A percentile compares a stretch with the other conserved stretches of the same genome.
Conservation (phyloP, 2,797 vertebrate species). For the Rhinichthys osculus region DNA sequence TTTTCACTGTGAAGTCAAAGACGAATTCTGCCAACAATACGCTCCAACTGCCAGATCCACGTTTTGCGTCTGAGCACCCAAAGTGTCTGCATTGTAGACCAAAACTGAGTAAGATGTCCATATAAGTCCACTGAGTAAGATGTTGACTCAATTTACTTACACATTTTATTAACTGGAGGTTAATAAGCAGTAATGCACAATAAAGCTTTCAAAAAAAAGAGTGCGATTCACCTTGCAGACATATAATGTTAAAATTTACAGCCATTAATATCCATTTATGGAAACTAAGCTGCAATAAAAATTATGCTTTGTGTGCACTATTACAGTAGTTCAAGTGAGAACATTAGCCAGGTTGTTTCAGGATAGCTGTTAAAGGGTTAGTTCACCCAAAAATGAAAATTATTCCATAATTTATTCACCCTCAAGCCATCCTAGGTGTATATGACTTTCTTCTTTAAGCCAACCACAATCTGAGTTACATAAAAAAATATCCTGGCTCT, state of each 20-base stretch:
- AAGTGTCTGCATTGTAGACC: not conserved
- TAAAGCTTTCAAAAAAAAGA: not conserved
- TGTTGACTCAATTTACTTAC: constrained; percentile 7
- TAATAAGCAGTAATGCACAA: constrained; percentile 13
- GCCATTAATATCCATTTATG: not conserved
- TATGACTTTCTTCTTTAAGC: too few relatives aligned
- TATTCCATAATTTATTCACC: too few relatives aligned
- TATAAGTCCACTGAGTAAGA: too few relatives aligned
- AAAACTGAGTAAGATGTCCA: not conserved
- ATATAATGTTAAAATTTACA: not conserved
- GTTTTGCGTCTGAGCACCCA: not conserved
- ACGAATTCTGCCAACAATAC: not conserved
- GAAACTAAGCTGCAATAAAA: not conserved
- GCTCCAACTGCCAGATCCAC: not conserved
- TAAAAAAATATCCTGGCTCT: too few relatives aligned
- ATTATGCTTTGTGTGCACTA: not conserved
- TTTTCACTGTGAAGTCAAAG: constrained; percentile 38
- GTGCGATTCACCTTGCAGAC: not conserved
- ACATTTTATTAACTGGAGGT: constrained; percentile 10
- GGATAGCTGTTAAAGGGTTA: not conserved
- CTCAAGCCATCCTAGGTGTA: too few relatives aligned
- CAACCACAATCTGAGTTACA: too few relatives aligned
- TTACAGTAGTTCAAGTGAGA: not conserved
- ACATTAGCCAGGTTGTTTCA: not conserved
- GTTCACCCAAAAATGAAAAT: too few relatives aligned